These are phyloP conservation scores for Aurelia coerulea DNA, from an alignment of 30 jellyfish, hydroid and myxozoan species.

Conservation along the genomic window DNA sequence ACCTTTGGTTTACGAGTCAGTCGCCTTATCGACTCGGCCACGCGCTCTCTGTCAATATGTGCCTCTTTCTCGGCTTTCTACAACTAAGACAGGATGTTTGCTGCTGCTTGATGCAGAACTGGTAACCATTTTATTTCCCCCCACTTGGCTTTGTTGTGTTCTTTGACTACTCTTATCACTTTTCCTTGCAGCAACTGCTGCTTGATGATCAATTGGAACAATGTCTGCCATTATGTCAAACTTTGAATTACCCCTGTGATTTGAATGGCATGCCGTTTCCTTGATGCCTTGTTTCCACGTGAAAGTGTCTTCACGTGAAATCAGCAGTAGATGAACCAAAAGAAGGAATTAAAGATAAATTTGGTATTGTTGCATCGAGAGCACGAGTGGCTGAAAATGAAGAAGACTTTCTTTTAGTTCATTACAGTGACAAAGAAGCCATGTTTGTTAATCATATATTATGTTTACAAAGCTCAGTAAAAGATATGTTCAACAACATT, in stretches of 20 bases:
- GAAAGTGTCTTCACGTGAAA: conserved; percentile 50
- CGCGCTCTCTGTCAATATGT: no score
- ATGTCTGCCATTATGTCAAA: conserved; percentile 3
- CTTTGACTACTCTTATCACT: neutral
- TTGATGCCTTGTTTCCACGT: conserved; percentile 29
- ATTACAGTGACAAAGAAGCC: no score
- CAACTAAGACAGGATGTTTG: conserved; percentile 2
- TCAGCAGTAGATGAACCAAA: no score
- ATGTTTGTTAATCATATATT: no score
- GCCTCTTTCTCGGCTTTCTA: conserved; percentile 2
- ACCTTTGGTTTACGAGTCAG: no score
- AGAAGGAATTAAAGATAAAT: no score
- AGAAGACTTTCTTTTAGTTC: no score
- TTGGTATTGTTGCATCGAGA: no score
- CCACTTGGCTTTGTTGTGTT: neutral
- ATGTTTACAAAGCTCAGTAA: no score
- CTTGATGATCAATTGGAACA: conserved; percentile 30
- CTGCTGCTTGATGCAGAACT: conserved; percentile 8
- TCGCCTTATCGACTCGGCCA: no score
- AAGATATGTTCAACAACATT: no score
- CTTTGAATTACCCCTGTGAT: conserved; percentile 32
- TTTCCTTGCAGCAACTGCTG: conserved; percentile 40
- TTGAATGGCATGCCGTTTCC: conserved; percentile 33
- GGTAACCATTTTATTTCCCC: conserved; percentile 6
- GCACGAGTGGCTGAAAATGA: no score